These are phyloP conservation scores for Catalaphyllia jardinei DNA, from an alignment of 64 coral and sea anemone genomes.

Conservation along the genomic window DNA sequence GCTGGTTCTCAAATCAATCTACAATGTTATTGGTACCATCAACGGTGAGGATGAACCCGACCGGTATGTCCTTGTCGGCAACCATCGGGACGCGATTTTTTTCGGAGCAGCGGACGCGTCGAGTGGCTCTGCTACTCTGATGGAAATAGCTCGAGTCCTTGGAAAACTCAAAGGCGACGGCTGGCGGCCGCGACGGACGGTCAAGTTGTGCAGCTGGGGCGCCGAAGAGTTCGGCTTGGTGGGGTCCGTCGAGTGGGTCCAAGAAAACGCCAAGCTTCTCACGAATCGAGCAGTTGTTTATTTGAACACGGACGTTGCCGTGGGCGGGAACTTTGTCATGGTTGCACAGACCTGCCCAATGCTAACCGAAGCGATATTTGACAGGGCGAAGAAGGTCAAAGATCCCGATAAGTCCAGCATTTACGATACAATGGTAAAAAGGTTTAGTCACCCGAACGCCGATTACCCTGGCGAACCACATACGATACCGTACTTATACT, in stretches of 20 bases:
- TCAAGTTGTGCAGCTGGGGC: conserved; percentile 93
- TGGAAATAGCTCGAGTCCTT: conserved; percentile 79
- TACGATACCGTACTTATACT: background rate
- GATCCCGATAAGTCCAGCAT: conserved; percentile 50
- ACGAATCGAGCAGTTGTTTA: conserved; percentile 83
- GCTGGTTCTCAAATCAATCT: conserved; percentile 8
- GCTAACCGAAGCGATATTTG: conserved; percentile 35
- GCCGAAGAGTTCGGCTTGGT: conserved; percentile 93
- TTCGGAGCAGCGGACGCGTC: conserved; percentile 82
- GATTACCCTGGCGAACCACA: background rate
- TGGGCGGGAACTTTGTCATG: conserved; percentile 32
- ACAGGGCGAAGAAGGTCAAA: conserved; percentile 47
- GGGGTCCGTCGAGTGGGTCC: conserved; percentile 92
- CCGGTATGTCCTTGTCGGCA: conserved; percentile 65
- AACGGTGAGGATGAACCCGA: conserved; percentile 28
- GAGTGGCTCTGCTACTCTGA: conserved; percentile 77
- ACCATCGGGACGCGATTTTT: conserved; percentile 79
- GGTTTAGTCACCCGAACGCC: background rate
- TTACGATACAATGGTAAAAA: conserved; percentile 60
- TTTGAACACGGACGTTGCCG: conserved; percentile 54
- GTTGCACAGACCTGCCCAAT: conserved; percentile 19
- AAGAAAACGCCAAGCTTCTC: conserved; percentile 81
- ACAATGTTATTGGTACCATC: conserved; percentile 50
- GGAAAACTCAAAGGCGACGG: conserved; percentile 53
- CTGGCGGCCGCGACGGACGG: conserved; percentile 87